A percentile compares a stretch with the other conserved stretches of the same genome.
These are phyloP conservation scores for Stegana nigrithorax DNA, from an alignment of 2,888 invertebrate genomes.

Conservation along the genomic window DNA sequence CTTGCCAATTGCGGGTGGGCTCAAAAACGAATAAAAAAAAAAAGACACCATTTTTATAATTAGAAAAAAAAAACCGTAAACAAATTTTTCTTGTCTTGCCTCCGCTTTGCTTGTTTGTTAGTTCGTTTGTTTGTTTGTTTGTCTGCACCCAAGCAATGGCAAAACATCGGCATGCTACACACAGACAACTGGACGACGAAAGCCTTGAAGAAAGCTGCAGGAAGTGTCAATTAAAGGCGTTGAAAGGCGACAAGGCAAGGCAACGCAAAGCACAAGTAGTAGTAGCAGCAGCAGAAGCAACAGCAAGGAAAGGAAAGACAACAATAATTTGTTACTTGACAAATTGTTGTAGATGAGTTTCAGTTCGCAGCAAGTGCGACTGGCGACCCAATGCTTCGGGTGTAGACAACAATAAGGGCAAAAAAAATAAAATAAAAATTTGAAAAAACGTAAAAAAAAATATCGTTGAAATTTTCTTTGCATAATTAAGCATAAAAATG, in stretches of 20 bases:
- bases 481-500: background rate
- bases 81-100: conserved; percentile 14
- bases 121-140: background rate
- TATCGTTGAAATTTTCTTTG: background rate
- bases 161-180: no score
- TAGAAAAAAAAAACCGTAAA: conserved; percentile 19
- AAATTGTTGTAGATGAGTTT: conserved; percentile 41
- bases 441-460: background rate
- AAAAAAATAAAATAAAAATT: no score
- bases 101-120: no score
- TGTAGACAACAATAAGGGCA: no score
- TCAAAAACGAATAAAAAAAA: no score
- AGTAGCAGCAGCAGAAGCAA: conserved; percentile 45
- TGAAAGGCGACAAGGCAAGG: no score
- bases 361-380: background rate
- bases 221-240: conserved; percentile 10
- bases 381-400: background rate
- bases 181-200: no score
- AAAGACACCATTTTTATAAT: conserved; percentile 16
- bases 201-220: background rate
- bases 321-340: conserved; percentile 58
- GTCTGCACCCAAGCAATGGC: no score
- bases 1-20: no score
- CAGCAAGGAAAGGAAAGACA: conserved; percentile 59
- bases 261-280: conserved; percentile 24